These are phyloP conservation scores for Macquaria ambigua DNA, from an alignment of 2,113 vertebrate species.

Conservation along the genomic window DNA sequence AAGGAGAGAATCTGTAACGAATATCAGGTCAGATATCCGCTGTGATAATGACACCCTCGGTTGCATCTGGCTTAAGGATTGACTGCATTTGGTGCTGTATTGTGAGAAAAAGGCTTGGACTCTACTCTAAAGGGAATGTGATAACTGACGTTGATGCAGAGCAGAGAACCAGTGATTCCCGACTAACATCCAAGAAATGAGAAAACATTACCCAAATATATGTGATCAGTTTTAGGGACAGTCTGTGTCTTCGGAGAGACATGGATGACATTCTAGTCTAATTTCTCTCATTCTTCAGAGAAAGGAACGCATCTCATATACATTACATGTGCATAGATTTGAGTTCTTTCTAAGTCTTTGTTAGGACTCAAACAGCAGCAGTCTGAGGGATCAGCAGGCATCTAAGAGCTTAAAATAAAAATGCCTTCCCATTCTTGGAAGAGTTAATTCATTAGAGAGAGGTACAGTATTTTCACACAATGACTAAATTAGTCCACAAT, in stretches of 20 bases:
- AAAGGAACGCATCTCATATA: neutral
- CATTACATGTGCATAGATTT: neutral
- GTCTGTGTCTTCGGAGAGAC: neutral
- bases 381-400: neutral
- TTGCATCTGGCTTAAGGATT: neutral
- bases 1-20: conserved; percentile 18
- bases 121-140: neutral
- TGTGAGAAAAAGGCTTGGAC: neutral
- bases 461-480: neutral
- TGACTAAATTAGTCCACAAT: neutral
- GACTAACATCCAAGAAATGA: neutral
- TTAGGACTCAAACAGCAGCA: neutral
- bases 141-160: neutral
- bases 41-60: neutral
- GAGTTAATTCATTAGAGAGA: neutral
- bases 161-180: neutral
- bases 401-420: neutral
- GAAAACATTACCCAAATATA: neutral
- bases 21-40: conserved; percentile 21
- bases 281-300: neutral
- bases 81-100: neutral
- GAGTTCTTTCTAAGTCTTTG: neutral
- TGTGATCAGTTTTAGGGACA: neutral
- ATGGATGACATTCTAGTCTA: neutral
- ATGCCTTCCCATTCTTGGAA: neutral